phyloP scores from a whole-genome alignment of 2,888 invertebrate species.

The Crossocerus cetratus region DNA sequence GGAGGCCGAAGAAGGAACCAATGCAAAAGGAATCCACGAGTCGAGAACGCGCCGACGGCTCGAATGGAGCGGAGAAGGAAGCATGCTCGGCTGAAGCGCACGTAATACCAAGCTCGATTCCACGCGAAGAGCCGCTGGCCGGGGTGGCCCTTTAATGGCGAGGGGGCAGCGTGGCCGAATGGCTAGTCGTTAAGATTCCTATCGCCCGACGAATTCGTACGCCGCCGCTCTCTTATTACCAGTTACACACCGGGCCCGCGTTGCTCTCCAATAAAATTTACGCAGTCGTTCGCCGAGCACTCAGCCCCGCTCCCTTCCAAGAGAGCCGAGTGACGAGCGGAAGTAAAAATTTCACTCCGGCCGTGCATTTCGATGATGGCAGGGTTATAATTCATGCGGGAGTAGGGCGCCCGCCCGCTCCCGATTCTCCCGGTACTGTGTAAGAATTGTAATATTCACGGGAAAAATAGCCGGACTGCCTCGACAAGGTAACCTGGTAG shows the following conservation, averaged over 20 bases:
- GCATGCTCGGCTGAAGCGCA: not conserved
- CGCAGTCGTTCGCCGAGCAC: conserved; percentile 3
- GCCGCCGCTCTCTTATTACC: conserved; percentile 10
- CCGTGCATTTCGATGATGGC: too few relatives aligned
- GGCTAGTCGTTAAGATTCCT: conserved; percentile 22
- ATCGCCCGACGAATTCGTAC: conserved; percentile 1
- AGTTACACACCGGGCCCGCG: conserved; percentile 3
- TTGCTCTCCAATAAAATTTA: conserved; percentile 8
- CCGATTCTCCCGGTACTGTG: too few relatives aligned
- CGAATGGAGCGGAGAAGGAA: not conserved
- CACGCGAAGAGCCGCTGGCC: not conserved
- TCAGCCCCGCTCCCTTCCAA: too few relatives aligned
- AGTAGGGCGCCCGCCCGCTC: too few relatives aligned
- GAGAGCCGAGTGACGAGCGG: too few relatives aligned
- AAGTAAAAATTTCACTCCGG: too few relatives aligned
- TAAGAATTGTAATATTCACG: too few relatives aligned
- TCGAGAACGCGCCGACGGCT: not conserved
- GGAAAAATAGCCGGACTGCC: too few relatives aligned
- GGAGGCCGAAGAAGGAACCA: too few relatives aligned
- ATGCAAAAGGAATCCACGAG: too few relatives aligned
- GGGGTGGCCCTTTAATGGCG: not conserved
- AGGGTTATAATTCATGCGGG: too few relatives aligned
- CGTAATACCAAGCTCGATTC: not conserved
- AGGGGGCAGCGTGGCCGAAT: not conserved
- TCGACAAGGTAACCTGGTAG: too few relatives aligned